Evolutionary conservation across 2,888 invertebrate genomes (phyloP).

Genomic region (Capitulum mitella): DNA sequence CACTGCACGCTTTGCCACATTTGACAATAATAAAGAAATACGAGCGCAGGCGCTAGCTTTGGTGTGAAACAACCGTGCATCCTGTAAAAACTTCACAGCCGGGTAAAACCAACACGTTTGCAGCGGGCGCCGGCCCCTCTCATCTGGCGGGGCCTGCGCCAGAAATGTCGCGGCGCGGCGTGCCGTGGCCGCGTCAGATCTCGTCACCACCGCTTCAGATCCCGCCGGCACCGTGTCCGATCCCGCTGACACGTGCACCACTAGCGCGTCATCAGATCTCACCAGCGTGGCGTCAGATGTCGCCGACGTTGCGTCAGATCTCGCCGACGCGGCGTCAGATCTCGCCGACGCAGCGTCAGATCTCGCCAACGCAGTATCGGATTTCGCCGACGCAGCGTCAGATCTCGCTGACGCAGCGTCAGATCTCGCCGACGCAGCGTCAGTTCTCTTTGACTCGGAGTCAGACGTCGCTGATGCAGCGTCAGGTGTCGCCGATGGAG

Average conservation of each 20-base stretch:
- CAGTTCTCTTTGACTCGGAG: background rate
- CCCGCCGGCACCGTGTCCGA: background rate
- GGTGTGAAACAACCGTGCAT: constrained; percentile 21
- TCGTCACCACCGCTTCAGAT: background rate
- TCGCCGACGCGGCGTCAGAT: background rate
- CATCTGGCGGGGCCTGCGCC: background rate
- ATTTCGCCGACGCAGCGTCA: background rate
- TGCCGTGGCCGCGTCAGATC: constrained; percentile 11
- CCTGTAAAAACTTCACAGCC: constrained; percentile 20
- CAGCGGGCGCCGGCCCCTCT: background rate
- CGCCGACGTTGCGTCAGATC: background rate
- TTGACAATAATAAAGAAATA: constrained; percentile 19
- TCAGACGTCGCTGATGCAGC: background rate
- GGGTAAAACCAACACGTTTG: constrained; percentile 22
- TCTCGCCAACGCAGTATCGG: background rate
- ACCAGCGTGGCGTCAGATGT: background rate
- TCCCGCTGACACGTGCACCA: background rate
- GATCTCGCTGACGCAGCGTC: background rate
- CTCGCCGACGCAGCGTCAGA: background rate
- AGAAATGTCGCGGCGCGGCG: background rate
- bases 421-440: background rate
- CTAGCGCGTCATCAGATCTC: background rate
- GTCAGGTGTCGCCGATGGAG: background rate
- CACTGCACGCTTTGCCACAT: constrained; percentile 24
- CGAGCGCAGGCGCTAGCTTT: background rate